Evolutionary conservation across 2,888 invertebrate species (phyloP), one percentile per base, ranked within the genome.

Genomic region (Subacronicta megacephala): DNA sequence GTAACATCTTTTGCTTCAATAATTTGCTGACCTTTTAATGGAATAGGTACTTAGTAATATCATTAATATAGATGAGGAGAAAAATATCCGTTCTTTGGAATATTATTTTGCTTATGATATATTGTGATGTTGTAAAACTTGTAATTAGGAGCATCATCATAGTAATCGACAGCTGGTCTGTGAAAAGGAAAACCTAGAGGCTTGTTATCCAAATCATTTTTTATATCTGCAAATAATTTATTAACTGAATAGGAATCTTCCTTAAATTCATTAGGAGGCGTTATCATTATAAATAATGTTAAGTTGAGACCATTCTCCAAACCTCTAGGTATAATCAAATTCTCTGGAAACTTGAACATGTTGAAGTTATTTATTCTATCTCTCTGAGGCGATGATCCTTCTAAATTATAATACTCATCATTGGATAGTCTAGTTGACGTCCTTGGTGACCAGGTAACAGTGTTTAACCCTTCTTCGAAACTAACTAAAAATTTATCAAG

Each of bases 141-240:
- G 55, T 89, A 93, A 77, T 93, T 93, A 44, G 69, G 73, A 12
- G 80, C 82, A 33, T 61, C 58, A 9, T 76, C 62, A 31, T 82
- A 83, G 35, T 76, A 77, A 13, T 81, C 72, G 33, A 57, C 51
- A 15, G 83, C 80, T 74, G 78, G 78, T 63, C 89, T 88, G 54
- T 93, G 88, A 40, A 93, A 93, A n/a, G 93, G 93, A 78, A 92
- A 93, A 3, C 93, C 93, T 43, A 92, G 63, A 7, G 92, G 91
- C 58, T 85, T 88, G 10, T 74, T 75, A 66, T 91, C 90, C 5
- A 81, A 54, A 49, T 86, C 83, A 44, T 74, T 63, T 7, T 73
- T 72, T n/a, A 85, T 57, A 49, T 75, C 70, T 31, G 70, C 79
- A 47, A 87, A 87, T 44, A 79, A 75, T 38, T 66, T 81, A 7